Evolutionary conservation across 2,888 invertebrate species (phyloP).

Genomic region (Luffia ferchaultella): DNA sequence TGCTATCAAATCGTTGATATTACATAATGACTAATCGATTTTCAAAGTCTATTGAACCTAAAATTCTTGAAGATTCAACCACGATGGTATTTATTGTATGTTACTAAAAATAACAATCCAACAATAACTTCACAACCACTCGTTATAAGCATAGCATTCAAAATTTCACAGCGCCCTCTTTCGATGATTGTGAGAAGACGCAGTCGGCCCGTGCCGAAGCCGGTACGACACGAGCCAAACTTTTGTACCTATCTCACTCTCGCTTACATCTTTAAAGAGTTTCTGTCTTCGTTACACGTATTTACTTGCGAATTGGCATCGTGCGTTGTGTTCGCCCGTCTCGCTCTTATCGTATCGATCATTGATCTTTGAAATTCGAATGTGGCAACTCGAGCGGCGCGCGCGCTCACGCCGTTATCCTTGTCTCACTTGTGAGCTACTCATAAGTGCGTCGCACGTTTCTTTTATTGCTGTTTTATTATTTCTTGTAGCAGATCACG

Average conservation of each 20-base stretch:
- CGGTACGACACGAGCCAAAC: constrained; percentile 52
- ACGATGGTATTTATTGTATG: too few species aligned
- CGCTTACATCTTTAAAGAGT: constrained; percentile 14
- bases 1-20: too few species aligned
- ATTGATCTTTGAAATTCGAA: constrained; percentile 63
- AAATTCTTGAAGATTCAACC: too few species aligned
- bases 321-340: constrained; percentile 30
- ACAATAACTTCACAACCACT: too few species aligned
- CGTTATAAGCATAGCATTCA: too few species aligned
- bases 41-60: too few species aligned
- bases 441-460: constrained; percentile 45
- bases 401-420: constrained; percentile 46
- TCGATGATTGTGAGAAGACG: constrained; percentile 18
- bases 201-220: constrained; percentile 24
- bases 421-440: constrained; percentile 17
- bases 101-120: too few species aligned
- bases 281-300: constrained; percentile 24
- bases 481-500: constrained; percentile 67
- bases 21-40: too few species aligned
- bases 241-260: constrained; percentile 25
- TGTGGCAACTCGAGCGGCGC: constrained; percentile 58
- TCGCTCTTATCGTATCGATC: constrained; percentile 58
- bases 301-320: constrained; percentile 24
- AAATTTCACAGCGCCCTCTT: constrained; percentile 40
- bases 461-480: constrained; percentile 67